phyloP scores from a whole-genome alignment of 2,888 invertebrate species.

The Thysanoteuthis rhombus region DNA sequence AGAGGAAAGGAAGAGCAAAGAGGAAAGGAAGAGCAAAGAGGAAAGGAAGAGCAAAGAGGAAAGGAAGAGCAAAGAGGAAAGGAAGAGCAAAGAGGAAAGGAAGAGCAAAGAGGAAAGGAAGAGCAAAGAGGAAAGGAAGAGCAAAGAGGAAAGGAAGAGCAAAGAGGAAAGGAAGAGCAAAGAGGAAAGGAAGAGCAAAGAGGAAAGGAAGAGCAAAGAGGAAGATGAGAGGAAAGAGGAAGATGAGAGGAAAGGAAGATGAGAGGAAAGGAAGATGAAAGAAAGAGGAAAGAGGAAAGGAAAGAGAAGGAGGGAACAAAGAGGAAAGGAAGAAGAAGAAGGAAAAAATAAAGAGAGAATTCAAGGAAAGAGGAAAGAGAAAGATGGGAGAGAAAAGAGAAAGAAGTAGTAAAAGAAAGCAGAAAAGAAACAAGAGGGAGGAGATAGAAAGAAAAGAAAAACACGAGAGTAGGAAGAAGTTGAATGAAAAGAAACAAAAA shows the following conservation, averaged over 20 bases:
- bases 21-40: not conserved
- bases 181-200: not conserved
- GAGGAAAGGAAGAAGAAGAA: not conserved
- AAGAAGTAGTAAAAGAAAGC: not conserved
- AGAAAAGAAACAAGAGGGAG: not conserved
- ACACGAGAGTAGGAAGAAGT: not conserved
- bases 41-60: not conserved
- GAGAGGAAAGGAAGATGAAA: not conserved
- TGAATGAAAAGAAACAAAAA: not conserved
- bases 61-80: not conserved
- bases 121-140: not conserved
- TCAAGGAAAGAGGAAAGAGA: not conserved
- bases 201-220: not conserved
- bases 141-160: not conserved
- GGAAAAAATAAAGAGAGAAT: not conserved
- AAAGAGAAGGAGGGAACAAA: not conserved
- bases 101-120: not conserved
- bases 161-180: not conserved
- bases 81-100: not conserved
- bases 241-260: not conserved
- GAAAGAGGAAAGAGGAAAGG: not conserved
- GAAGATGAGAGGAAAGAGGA: not conserved
- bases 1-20: not conserved
- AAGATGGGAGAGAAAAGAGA: not conserved
- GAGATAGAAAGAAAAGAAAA: not conserved